A percentile compares a stretch with the other conserved stretches of the same genome.
phyloP scores from a whole-genome alignment of 2,888 invertebrate genomes.

The Heteromurus nitidus region DNA sequence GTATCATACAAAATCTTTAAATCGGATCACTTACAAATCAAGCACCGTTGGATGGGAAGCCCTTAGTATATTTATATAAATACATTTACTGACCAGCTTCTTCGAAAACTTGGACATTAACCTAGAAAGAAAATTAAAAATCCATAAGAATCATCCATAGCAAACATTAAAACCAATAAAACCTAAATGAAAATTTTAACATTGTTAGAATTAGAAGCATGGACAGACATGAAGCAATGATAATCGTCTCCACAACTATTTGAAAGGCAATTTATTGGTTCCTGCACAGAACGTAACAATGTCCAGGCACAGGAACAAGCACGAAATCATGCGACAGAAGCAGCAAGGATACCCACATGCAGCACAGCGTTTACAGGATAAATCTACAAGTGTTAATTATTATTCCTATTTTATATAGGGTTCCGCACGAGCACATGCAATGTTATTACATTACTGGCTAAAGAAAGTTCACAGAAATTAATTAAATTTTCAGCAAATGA shows the following conservation, averaged over 20 bases:
- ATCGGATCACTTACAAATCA: conserved; percentile 80
- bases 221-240: neutral
- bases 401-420: no score
- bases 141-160: neutral
- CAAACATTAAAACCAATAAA: no score
- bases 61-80: conserved; percentile 93
- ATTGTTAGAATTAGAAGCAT: neutral
- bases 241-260: neutral
- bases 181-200: no score
- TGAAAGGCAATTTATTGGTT: neutral
- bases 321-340: neutral
- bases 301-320: neutral
- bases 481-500: no score
- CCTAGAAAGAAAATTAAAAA: conserved; percentile 79
- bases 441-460: no score
- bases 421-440: no score
- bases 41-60: conserved; percentile 89
- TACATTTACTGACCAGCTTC: conserved; percentile 95
- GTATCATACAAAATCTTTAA: no score
- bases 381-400: no score
- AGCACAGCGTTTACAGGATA: no score
- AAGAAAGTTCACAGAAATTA: no score
- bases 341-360: no score
- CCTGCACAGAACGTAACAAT: neutral
- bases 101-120: conserved; percentile 97